A percentile compares a stretch with the other conserved stretches of the same genome.
Conservation (phyloP, 2,113 vertebrate species). For the Apaloderma vittatum region DNA sequence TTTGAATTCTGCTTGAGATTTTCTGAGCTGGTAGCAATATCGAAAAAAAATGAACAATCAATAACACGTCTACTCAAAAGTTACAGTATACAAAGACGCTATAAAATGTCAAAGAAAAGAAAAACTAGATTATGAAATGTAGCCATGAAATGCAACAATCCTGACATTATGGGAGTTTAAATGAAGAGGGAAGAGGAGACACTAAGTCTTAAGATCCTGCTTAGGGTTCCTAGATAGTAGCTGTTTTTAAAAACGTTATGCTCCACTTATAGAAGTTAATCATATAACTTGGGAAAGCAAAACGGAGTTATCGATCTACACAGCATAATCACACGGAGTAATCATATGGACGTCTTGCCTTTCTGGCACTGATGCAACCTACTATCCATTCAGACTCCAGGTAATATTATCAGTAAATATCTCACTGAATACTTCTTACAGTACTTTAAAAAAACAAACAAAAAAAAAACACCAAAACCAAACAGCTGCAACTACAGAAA, state of each 20-base stretch:
- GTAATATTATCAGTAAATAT: neutral
- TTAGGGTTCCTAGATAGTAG: neutral
- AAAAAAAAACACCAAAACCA: too few relatives aligned
- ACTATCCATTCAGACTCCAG: neutral
- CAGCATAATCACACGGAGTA: neutral
- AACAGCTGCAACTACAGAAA: neutral
- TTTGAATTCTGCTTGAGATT: neutral
- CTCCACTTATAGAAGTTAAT: neutral
- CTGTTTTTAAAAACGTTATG: neutral
- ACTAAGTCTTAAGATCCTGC: neutral
- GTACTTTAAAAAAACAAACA: neutral
- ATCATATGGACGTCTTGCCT: rapidly evolving
- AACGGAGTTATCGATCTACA: neutral
- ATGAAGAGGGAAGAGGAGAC: neutral
- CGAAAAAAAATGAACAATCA: neutral
- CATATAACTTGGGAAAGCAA: neutral
- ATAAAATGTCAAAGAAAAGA: neutral
- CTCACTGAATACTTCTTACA: neutral
- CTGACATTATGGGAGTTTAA: neutral
- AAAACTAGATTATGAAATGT: neutral
- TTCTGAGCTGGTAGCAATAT: neutral
- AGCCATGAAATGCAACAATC: neutral
- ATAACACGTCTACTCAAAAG: neutral
- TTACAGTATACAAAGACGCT: neutral
- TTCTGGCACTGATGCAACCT: neutral